A percentile compares a stretch with the other conserved stretches of the same genome.
phyloP scores from a whole-genome alignment of 2,113 vertebrate genomes.

The Gymnobelideus leadbeateri region DNA sequence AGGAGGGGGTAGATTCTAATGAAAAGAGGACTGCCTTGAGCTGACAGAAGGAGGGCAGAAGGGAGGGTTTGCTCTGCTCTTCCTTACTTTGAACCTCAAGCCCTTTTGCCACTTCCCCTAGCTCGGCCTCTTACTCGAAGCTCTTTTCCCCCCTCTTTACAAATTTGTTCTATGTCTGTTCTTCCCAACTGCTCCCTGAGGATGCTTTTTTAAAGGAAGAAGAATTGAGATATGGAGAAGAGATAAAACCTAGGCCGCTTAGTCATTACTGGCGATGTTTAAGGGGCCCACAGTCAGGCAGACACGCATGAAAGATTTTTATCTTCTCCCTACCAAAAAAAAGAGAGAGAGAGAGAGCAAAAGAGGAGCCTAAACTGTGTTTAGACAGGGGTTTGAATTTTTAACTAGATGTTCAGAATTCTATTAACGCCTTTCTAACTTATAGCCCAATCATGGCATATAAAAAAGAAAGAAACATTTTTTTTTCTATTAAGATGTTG shows the following conservation, averaged over 20 bases:
- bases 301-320: slow-evolving; percentile 61
- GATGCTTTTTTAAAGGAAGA: slow-evolving; percentile 55
- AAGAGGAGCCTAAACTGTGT: not conserved
- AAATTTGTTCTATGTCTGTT: slow-evolving; percentile 14
- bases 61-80: not conserved
- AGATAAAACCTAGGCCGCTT: slow-evolving; percentile 62
- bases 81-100: not conserved
- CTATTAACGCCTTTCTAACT: slow-evolving; percentile 65
- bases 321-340: slow-evolving; percentile 42
- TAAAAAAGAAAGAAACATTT: slow-evolving; percentile 52
- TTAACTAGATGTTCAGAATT: slow-evolving; percentile 63
- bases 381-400: slow-evolving; percentile 67
- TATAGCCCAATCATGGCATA: slow-evolving; percentile 56
- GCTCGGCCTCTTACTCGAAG: not conserved
- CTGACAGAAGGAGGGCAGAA: not conserved
- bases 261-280: slow-evolving; percentile 50
- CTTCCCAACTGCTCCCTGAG: not conserved
- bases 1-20: not conserved
- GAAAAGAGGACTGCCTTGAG: not conserved
- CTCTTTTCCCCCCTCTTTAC: not conserved
- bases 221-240: slow-evolving; percentile 57
- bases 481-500: slow-evolving; percentile 58
- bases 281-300: slow-evolving; percentile 25
- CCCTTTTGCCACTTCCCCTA: no score
- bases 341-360: not conserved